Base-by-base conservation (phyloP, 1,140 invertebrate genomes). In the Leptoteleia sp. region DNA sequence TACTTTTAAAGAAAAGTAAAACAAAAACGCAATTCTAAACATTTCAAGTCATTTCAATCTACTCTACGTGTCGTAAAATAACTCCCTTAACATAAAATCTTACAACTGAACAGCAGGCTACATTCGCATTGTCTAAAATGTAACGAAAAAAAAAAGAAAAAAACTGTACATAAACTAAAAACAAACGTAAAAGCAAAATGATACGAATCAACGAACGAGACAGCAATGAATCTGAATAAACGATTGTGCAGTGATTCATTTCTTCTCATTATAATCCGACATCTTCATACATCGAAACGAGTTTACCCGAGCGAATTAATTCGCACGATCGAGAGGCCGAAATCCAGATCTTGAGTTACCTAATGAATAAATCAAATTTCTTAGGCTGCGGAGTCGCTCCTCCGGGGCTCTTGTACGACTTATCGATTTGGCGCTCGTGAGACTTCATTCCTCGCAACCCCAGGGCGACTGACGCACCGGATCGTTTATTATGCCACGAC, bases 401-500 rank as follows among this genome's bases (percentile, higher is more conserved):
- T 40, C 16, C 3, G n/a, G 38, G 15, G 33, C 57, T 48, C 33
- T 37, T 68, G 19, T 50, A 40, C 15, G 55, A 61, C 45, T 54
- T 71, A 55, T 72, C 57, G 68, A 72, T 72, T 62, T 55, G 8
- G 33, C 65, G 48, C 40, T 54, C 61, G 47, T 65, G 54, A 48
- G 65, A 50, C 54, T 70, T 54, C 40, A 37, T 43, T 52, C 61
- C 54, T 52, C 27, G 15, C 42, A 31, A 31, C 37, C 47, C 47
- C 42, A 48, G 38, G 37, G 55, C 37, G 40, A 61, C 17, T 37
- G 17, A 11, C 54, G 27, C 25, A 59, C 50, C 8, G 47, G 55
- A 61, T 64, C 61, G 59, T 78, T 80, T 77, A 80, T 77, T 82
- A 80, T 82, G 73, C 77, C 38, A 55, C 77, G 70, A 71, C 80